These are phyloP conservation scores for Peromyscus melanophrys DNA, from an alignment of 2,797 vertebrate genomes.

Conservation along the genomic window DNA sequence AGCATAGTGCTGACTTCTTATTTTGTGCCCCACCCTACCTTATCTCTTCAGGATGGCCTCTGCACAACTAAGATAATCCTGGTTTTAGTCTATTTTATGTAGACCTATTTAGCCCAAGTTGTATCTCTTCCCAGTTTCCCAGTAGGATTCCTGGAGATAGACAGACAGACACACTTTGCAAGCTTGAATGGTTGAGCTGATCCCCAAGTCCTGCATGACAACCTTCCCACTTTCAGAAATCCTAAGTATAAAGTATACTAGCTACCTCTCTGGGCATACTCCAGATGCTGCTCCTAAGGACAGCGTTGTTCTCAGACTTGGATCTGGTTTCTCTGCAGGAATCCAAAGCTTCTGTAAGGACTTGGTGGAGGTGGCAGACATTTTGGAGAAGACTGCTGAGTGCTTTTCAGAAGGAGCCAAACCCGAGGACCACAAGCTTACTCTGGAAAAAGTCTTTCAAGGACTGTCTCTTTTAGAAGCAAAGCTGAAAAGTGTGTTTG, in stretches of 20 bases:
- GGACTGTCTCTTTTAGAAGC: slow-evolving; percentile 90
- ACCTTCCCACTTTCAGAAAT: not conserved
- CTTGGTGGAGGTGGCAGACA: slow-evolving; percentile 93
- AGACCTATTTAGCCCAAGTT: slow-evolving; percentile 12
- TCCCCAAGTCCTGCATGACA: not conserved
- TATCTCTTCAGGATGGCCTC: slow-evolving; percentile 8
- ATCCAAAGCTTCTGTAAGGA: slow-evolving; percentile 95
- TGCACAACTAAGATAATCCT: slow-evolving; percentile 26
- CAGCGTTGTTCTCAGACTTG: slow-evolving; percentile 46
- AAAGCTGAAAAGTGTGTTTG: slow-evolving; percentile 92
- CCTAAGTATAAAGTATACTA: not conserved
- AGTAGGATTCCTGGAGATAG: not conserved
- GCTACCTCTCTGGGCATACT: not conserved
- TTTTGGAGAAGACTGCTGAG: slow-evolving; percentile 90
- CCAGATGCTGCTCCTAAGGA: not conserved
- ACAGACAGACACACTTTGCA: not conserved
- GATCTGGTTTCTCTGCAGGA: slow-evolving; percentile 85
- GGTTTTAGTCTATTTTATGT: slow-evolving; percentile 5
- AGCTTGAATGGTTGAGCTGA: not conserved
- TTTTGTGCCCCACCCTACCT: not conserved
- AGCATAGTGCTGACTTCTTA: not conserved
- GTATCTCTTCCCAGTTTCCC: not conserved
- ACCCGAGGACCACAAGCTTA: slow-evolving; percentile 84
- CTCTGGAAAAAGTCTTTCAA: slow-evolving; percentile 89
- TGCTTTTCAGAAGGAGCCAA: slow-evolving; percentile 82